Evolutionary conservation across 2,113 vertebrate genomes (phyloP), one percentile per base, ranked within the genome.

Genomic region (Elachura formosa): DNA sequence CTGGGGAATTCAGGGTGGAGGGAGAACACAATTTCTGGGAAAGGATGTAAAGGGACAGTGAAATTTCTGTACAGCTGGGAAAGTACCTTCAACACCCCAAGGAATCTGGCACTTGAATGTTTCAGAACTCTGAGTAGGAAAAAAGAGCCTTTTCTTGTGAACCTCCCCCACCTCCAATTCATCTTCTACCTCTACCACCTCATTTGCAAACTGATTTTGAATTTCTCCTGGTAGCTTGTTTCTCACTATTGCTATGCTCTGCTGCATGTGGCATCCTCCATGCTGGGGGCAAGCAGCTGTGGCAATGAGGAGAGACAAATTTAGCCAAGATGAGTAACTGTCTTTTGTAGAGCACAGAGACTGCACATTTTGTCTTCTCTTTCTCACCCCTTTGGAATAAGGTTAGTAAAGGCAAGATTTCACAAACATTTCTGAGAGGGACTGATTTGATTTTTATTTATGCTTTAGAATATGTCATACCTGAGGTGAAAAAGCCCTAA

Each of bases 191-290:
- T 59, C 56, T 38, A 59, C 19, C 64, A 61, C 20, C 8, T 74
- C 69, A 73, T 87, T 58, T 94, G 36, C 75, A 90, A 76, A 62
- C 41, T 49, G 38, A 24, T 54, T 82, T 78, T 92, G 64, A 78
- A 59, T 79, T 91, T 86, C 68, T 80, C 72, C 55, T 24, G 20
- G 52, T 51, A 82, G n/a, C 23, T 84, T 43, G 18, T 81, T 68
- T 93, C 66, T 94, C 33, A 0, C 48, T 83, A 22, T 77, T 73
- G 58, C 71, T 84, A 0, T 55, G 55, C 36, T 34, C 22, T 10
- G 56, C 29, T 67, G 40, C 68, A 8, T 24, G 55, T 15, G 49
- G 31, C 40, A 68, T 24, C 41, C 43, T 26, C 43, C 25, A 4
- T 1, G 15, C 48, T 67, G 68, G 13, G 17, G 56, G 40, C 36